Evolutionary conservation across 2,797 vertebrate species (phyloP).

Genomic region (Semotilus atromaculatus): DNA sequence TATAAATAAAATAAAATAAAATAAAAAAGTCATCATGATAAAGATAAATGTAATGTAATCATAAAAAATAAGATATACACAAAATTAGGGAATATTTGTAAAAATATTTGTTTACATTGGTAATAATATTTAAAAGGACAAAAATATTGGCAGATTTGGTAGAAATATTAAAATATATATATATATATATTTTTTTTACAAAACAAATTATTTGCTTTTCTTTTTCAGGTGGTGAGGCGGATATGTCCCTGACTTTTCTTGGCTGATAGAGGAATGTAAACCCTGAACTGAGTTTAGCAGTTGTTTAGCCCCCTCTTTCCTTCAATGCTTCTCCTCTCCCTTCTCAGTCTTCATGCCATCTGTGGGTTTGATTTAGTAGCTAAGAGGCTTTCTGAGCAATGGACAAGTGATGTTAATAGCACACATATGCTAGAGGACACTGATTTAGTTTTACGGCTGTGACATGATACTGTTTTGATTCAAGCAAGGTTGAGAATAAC

Average conservation of each 20-base stretch:
- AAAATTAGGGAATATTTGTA: not conserved
- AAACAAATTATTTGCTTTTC: not conserved
- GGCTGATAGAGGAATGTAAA: conserved; percentile 37
- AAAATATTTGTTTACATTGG: not conserved
- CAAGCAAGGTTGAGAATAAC: conserved; percentile 38
- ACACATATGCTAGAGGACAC: conserved; percentile 56
- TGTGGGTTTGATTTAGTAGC: conserved; percentile 55
- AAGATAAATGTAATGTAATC: not conserved
- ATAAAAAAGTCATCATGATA: no score
- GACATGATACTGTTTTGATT: conserved; percentile 50
- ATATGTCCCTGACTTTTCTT: conserved; percentile 22
- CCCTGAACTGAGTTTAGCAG: conserved; percentile 24
- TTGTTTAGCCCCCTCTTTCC: conserved; percentile 30
- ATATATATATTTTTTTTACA: no score
- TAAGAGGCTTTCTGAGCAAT: conserved; percentile 54
- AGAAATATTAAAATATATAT: not conserved
- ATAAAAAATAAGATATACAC: not conserved
- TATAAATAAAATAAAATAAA: not conserved
- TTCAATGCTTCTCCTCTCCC: not conserved
- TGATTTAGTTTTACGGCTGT: conserved; percentile 51
- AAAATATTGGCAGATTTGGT: not conserved
- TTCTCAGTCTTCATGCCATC: conserved; percentile 45
- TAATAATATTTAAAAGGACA: not conserved
- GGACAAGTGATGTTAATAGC: conserved; percentile 53
- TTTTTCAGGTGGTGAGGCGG: not conserved